Evolutionary conservation across 2,113 vertebrate species (phyloP).

Genomic region (Labeo catla): DNA sequence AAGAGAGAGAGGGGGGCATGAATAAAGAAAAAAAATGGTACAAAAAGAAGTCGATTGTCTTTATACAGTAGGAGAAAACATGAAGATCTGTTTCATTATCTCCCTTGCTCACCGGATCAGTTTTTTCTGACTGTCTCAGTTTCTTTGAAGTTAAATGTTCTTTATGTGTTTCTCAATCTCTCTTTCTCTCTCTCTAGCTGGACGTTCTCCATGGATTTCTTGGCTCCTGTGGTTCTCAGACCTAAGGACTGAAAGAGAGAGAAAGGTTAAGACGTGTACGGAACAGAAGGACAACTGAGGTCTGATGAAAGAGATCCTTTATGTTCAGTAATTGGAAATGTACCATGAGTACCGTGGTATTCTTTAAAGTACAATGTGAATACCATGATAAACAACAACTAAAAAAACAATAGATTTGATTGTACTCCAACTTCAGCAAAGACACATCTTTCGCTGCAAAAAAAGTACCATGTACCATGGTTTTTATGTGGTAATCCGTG

Average conservation of each 20-base stretch:
- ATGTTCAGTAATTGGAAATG: background rate
- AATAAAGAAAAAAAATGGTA: background rate
- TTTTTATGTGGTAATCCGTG: background rate
- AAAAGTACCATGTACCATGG: background rate
- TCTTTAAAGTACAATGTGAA: background rate
- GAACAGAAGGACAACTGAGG: background rate
- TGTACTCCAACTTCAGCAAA: background rate
- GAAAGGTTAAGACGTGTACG: background rate
- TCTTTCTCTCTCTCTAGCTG: background rate
- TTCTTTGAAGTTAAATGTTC: background rate
- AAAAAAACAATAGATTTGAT: background rate
- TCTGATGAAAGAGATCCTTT: slow-evolving; percentile 6
- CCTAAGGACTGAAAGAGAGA: background rate
- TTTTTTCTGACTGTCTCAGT: background rate
- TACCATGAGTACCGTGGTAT: background rate
- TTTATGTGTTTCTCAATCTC: background rate
- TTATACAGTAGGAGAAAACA: slow-evolving; percentile 19
- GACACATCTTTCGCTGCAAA: background rate
- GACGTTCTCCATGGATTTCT: slow-evolving; percentile 3
- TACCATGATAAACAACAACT: background rate
- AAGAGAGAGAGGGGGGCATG: background rate
- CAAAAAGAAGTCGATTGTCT: background rate
- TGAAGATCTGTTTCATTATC: background rate
- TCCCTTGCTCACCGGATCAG: background rate
- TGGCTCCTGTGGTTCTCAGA: background rate